Conservation (phyloP, 2,113 vertebrate genomes). For the Podarcis raffonei region DNA sequence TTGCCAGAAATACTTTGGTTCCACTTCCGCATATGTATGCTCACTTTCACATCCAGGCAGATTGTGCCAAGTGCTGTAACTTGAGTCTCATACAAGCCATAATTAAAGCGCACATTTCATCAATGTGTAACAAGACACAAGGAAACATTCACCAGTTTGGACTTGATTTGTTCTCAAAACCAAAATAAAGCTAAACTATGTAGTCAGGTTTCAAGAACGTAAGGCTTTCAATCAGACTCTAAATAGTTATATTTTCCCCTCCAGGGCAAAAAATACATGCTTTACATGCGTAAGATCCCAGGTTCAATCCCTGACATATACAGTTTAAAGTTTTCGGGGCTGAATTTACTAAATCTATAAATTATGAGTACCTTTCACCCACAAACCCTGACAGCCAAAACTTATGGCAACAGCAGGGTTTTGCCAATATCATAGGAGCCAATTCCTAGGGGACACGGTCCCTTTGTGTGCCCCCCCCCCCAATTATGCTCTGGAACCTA, state of each 20-base stretch:
- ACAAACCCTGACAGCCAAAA: too few relatives aligned
- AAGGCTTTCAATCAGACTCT: conserved; percentile 43
- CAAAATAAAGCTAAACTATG: conserved; percentile 50
- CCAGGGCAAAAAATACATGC: neutral
- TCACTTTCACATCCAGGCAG: conserved; percentile 73
- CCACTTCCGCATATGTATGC: conserved; percentile 73
- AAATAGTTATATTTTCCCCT: conserved; percentile 51
- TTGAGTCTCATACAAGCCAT: conserved; percentile 76
- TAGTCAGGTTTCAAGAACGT: conserved; percentile 51
- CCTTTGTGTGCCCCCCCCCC: too few relatives aligned
- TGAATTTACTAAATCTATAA: too few relatives aligned
- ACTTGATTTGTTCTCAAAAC: conserved; percentile 66
- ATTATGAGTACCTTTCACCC: too few relatives aligned
- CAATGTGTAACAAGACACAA: conserved; percentile 71
- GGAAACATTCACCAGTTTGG: conserved; percentile 71
- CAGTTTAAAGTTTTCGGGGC: neutral
- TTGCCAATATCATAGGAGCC: too few relatives aligned
- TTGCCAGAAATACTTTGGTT: conserved; percentile 75
- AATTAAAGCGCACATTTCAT: conserved; percentile 78
- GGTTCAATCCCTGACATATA: neutral
- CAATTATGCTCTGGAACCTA: neutral
- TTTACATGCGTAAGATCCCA: neutral
- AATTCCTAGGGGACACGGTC: too few relatives aligned
- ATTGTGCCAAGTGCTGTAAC: conserved; percentile 73
- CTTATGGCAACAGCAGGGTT: too few relatives aligned